phyloP scores from a whole-genome alignment of 2,113 vertebrate genomes.

The Proterorhinus semilunaris region DNA sequence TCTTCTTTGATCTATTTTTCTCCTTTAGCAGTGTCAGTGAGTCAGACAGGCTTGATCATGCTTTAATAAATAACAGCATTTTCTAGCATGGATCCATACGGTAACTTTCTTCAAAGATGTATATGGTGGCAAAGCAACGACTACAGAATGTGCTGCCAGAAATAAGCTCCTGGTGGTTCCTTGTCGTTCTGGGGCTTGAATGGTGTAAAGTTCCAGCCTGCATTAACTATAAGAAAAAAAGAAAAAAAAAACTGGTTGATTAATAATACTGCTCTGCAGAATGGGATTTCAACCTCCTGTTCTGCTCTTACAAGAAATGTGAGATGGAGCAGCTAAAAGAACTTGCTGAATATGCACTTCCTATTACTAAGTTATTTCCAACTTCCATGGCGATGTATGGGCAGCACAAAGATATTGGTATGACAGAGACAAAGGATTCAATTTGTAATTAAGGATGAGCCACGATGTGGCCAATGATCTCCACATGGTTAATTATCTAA shows the following conservation, averaged over 20 bases:
- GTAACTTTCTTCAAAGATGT: not conserved
- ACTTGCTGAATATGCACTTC: slow-evolving; percentile 26
- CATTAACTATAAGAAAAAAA: no score
- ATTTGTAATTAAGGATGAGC: slow-evolving; percentile 62
- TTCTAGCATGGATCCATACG: not conserved
- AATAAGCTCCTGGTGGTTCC: not conserved
- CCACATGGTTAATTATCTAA: slow-evolving; percentile 59
- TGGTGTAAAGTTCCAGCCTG: not conserved
- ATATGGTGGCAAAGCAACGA: not conserved
- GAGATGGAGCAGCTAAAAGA: slow-evolving; percentile 16
- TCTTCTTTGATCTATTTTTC: not conserved
- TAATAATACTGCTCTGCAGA: not conserved
- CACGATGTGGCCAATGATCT: slow-evolving; percentile 50
- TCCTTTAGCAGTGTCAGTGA: not conserved
- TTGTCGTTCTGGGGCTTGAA: not conserved
- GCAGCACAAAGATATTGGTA: not conserved
- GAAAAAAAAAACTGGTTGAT: not conserved
- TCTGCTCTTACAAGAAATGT: slow-evolving; percentile 15
- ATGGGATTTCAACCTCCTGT: slow-evolving; percentile 18
- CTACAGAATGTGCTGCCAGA: not conserved
- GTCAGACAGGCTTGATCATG: slow-evolving; percentile 1
- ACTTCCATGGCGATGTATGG: not conserved
- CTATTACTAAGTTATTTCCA: slow-evolving; percentile 7
- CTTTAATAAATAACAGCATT: slow-evolving; percentile 8
- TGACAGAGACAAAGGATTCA: not conserved